A percentile compares a stretch with the other conserved stretches of the same genome.
Conservation (phyloP, 2,797 vertebrate species). For the Bryconaethiops microstoma region DNA sequence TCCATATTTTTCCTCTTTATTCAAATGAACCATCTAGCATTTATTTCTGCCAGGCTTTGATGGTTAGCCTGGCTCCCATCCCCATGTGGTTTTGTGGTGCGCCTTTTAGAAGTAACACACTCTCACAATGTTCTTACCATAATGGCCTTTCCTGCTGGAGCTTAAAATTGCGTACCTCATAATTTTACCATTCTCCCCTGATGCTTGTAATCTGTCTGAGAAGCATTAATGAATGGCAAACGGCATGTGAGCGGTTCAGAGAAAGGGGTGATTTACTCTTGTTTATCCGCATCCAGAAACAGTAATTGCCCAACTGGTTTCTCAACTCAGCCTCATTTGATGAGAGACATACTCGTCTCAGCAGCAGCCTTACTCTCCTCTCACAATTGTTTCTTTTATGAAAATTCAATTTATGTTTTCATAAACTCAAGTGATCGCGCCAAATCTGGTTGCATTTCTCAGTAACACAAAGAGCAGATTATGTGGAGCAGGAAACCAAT, state of each 20-base stretch:
- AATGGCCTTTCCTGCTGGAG: slow-evolving; percentile 43
- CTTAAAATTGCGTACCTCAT: slow-evolving; percentile 37
- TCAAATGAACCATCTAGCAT: slow-evolving; percentile 29
- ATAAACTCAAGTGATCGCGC: slow-evolving; percentile 48
- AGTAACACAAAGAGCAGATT: slow-evolving; percentile 59
- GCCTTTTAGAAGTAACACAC: slow-evolving; percentile 31
- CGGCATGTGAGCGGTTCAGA: slow-evolving; percentile 16
- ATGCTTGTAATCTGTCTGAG: slow-evolving; percentile 39
- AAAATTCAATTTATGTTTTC: slow-evolving; percentile 64
- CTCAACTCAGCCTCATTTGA: slow-evolving; percentile 57
- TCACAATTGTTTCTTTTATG: slow-evolving; percentile 65
- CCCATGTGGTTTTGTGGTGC: slow-evolving; percentile 42
- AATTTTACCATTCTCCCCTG: slow-evolving; percentile 37
- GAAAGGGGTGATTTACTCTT: slow-evolving; percentile 50
- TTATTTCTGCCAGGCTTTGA: slow-evolving; percentile 25
- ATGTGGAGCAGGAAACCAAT: slow-evolving; percentile 47
- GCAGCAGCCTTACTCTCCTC: slow-evolving; percentile 51
- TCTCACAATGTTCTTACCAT: slow-evolving; percentile 44
- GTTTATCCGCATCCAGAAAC: slow-evolving; percentile 55
- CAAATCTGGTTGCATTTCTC: slow-evolving; percentile 54
- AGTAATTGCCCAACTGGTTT: slow-evolving; percentile 57
- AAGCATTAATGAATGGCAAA: slow-evolving; percentile 23
- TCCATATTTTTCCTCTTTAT: slow-evolving; percentile 32
- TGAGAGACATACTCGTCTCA: slow-evolving; percentile 53
- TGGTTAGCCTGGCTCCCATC: slow-evolving; percentile 37